Percentiles rank a stretch among this genome's conserved stretches.
These are phyloP conservation scores for Rhysida immarginata DNA, from an alignment of 1,140 invertebrate species.

Conservation along the genomic window DNA sequence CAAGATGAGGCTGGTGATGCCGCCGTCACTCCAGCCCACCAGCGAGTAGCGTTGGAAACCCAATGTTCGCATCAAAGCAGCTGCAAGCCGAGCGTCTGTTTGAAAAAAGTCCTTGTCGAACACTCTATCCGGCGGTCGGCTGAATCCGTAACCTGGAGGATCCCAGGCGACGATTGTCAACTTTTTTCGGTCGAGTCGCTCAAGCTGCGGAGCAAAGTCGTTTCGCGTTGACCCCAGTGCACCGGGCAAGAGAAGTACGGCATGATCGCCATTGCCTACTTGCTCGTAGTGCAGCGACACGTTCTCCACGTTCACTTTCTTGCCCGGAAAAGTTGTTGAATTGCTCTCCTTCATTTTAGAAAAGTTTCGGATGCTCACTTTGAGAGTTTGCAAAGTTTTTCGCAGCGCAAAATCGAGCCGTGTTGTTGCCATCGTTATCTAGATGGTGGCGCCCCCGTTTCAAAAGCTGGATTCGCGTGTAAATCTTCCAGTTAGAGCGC, in stretches of 20 bases:
- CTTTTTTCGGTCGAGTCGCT: constrained; percentile 24
- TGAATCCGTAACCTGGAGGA: constrained; percentile 56
- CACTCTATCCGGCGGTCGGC: constrained; percentile 53
- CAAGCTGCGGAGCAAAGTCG: constrained; percentile 27
- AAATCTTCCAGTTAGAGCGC: no score
- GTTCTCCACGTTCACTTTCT: not conserved
- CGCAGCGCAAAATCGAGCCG: no score
- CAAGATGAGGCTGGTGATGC: constrained; percentile 55
- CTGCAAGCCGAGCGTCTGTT: constrained; percentile 52
- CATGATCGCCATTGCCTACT: constrained; percentile 48
- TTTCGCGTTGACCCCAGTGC: constrained; percentile 36
- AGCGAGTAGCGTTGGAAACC: constrained; percentile 54
- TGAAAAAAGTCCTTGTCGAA: constrained; percentile 54
- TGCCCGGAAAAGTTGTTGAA: no score
- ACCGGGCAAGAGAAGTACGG: constrained; percentile 56
- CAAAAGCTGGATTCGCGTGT: no score
- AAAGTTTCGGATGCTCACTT: no score
- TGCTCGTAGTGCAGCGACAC: constrained; percentile 47
- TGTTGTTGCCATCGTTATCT: no score
- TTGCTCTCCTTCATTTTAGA: no score
- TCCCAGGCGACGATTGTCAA: constrained; percentile 31
- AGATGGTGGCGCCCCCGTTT: no score
- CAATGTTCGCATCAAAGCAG: constrained; percentile 50
- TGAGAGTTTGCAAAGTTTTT: no score
- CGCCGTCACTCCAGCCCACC: constrained; percentile 80